phyloP scores from a whole-genome alignment of 2,888 invertebrate genomes.

The Macrophya annulata region DNA sequence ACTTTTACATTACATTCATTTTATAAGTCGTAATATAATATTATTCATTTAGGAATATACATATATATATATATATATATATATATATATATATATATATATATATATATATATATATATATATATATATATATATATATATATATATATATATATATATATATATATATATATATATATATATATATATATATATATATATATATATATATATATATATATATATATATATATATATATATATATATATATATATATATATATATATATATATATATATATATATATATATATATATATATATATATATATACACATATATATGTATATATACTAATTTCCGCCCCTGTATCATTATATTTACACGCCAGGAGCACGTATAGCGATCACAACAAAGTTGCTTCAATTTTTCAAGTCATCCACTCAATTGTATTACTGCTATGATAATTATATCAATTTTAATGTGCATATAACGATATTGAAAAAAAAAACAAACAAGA shows the following conservation, averaged over 20 bases:
- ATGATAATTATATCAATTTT: slow-evolving; percentile 13
- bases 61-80: slow-evolving; percentile 4
- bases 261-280: slow-evolving; percentile 6
- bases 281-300: neutral
- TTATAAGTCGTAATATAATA: neutral
- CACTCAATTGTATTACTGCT: neutral
- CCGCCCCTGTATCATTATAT: slow-evolving; percentile 2
- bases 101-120: slow-evolving; percentile 6
- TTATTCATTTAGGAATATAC: slow-evolving; percentile 11
- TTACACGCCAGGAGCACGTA: neutral
- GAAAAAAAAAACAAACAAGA: no score
- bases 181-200: slow-evolving; percentile 6
- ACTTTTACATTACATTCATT: slow-evolving; percentile 17
- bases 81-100: neutral
- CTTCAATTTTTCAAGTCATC: slow-evolving; percentile 12
- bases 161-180: neutral
- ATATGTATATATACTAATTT: neutral
- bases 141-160: neutral
- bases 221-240: neutral
- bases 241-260: neutral
- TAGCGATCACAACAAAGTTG: slow-evolving; percentile 19
- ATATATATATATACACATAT: neutral
- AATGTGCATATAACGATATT: slow-evolving; percentile 15
- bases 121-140: neutral
- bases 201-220: neutral